Evolutionary conservation across 2,888 invertebrate genomes (phyloP).

Genomic region (Machimus atricapillus): DNA sequence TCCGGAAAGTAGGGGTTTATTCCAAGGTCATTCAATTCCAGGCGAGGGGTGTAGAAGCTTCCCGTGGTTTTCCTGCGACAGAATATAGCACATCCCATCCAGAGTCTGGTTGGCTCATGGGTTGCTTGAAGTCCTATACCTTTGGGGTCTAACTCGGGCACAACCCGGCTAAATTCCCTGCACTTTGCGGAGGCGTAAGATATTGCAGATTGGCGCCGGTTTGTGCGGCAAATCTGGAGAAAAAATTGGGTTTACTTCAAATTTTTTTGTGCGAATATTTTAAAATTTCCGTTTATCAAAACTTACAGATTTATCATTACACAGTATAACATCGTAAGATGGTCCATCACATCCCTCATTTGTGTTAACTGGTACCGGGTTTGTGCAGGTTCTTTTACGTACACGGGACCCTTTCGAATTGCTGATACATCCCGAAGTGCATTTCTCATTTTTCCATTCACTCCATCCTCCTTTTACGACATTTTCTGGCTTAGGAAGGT

Average conservation of each 20-base stretch:
- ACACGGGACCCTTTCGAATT: slow-evolving; percentile 69
- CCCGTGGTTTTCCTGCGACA: slow-evolving; percentile 71
- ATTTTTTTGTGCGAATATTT: background rate
- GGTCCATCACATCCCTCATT: slow-evolving; percentile 69
- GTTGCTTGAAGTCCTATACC: slow-evolving; percentile 78
- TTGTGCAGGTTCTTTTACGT: slow-evolving; percentile 67
- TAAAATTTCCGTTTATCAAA: background rate
- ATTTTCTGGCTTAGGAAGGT: slow-evolving; percentile 56
- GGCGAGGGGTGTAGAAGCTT: slow-evolving; percentile 76
- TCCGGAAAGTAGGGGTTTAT: slow-evolving; percentile 79
- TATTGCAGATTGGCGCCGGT: slow-evolving; percentile 63
- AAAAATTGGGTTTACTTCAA: background rate
- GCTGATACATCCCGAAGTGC: slow-evolving; percentile 72
- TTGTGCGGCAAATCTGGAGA: slow-evolving; percentile 37
- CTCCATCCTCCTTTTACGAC: slow-evolving; percentile 69
- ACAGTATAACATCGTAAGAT: slow-evolving; percentile 71
- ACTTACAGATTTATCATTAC: slow-evolving; percentile 65
- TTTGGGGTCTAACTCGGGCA: slow-evolving; percentile 70
- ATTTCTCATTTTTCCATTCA: slow-evolving; percentile 68
- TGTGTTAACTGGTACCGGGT: slow-evolving; percentile 64
- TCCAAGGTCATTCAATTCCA: slow-evolving; percentile 77
- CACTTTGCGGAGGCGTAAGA: slow-evolving; percentile 73
- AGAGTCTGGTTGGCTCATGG: slow-evolving; percentile 74
- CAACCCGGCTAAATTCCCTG: slow-evolving; percentile 67
- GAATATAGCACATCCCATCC: slow-evolving; percentile 83